phyloP scores from a whole-genome alignment of 2,797 vertebrate genomes.

The Silurus lanzhouensis region DNA sequence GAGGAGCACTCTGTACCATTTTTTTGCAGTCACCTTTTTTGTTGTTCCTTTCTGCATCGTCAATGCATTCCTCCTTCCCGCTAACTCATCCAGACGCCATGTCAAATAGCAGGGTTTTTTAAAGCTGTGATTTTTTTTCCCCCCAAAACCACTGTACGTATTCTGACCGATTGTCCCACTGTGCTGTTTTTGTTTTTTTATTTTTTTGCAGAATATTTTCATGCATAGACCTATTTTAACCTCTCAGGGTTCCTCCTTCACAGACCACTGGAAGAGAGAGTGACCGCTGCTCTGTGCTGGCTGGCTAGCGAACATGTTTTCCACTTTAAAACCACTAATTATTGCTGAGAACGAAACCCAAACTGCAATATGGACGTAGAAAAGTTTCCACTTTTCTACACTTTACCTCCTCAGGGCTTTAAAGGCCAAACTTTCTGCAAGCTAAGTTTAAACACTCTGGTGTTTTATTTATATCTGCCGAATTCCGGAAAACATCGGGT shows the following conservation, averaged over 20 bases:
- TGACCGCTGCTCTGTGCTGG: slow-evolving; percentile 65
- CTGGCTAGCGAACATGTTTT: slow-evolving; percentile 70
- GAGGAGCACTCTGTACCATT: slow-evolving; percentile 43
- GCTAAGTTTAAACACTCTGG: not conserved
- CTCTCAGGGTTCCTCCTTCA: slow-evolving; percentile 63
- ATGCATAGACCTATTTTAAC: slow-evolving; percentile 66
- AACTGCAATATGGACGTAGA: slow-evolving; percentile 62
- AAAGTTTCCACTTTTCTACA: slow-evolving; percentile 60
- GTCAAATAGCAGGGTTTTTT: slow-evolving; percentile 44
- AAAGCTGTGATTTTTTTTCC: slow-evolving; percentile 35
- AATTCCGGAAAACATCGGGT: not conserved
- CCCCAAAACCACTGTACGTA: not conserved
- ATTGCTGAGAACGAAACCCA: slow-evolving; percentile 60
- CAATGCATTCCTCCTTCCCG: slow-evolving; percentile 3
- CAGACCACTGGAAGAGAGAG: slow-evolving; percentile 60
- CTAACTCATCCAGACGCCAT: slow-evolving; percentile 36
- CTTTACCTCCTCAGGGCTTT: slow-evolving; percentile 54
- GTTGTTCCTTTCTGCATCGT: slow-evolving; percentile 29
- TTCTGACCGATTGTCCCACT: slow-evolving; percentile 15
- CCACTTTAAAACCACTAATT: slow-evolving; percentile 73
- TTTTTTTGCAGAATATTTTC: slow-evolving; percentile 53
- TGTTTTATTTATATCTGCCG: not conserved
- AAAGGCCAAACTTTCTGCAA: not conserved
- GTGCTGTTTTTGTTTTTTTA: slow-evolving; percentile 34
- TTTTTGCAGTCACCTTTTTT: slow-evolving; percentile 6